Conservation (phyloP, 2,113 vertebrate genomes). For the Pelvicachromis taeniatus region DNA sequence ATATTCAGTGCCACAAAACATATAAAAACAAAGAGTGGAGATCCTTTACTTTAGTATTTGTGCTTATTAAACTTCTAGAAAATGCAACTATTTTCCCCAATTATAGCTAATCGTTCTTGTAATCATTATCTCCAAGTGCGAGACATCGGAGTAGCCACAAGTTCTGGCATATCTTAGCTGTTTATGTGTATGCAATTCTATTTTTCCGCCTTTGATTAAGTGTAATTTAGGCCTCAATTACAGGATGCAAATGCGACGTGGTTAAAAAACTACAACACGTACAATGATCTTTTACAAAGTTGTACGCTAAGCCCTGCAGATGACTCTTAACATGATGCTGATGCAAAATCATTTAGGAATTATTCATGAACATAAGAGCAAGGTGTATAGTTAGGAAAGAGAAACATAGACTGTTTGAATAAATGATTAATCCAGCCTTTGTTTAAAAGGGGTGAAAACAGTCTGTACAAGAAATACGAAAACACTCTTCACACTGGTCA, state of each 20-base stretch:
- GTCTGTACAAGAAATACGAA: background rate
- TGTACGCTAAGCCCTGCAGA: background rate
- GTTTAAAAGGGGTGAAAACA: background rate
- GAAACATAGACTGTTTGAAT: background rate
- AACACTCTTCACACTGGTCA: conserved; percentile 3
- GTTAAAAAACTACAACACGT: background rate
- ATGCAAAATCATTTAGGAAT: background rate
- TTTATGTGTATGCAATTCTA: background rate
- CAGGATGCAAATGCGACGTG: background rate
- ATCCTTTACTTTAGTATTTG: background rate
- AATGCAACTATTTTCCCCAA: background rate
- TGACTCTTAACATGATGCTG: background rate
- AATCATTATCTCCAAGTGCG: background rate
- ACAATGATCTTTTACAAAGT: background rate
- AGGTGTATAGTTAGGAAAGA: background rate
- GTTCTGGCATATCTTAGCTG: background rate
- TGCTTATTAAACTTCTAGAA: background rate
- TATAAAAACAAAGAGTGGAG: background rate
- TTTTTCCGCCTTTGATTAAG: background rate
- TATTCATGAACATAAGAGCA: background rate
- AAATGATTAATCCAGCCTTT: background rate
- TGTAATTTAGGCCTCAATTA: background rate
- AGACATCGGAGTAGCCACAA: background rate
- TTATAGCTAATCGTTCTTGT: background rate
- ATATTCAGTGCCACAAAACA: background rate